Evolutionary conservation across 2,113 vertebrate species (phyloP).

Genomic region (Corythornis vintsioides): DNA sequence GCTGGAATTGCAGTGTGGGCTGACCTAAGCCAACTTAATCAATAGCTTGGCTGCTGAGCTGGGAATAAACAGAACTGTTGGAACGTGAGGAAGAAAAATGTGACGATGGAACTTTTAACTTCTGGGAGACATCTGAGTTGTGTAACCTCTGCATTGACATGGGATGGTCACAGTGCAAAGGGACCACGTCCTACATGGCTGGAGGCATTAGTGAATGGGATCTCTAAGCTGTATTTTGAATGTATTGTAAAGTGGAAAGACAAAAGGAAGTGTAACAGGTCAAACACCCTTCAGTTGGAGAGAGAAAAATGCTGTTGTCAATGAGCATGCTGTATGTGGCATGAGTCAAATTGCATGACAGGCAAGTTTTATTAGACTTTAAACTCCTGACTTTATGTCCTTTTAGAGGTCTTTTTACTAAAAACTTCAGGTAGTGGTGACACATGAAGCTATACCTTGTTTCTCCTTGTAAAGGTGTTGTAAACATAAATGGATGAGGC

Average conservation of each 20-base stretch:
- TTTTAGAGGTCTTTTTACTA: background rate
- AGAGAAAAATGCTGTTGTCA: background rate
- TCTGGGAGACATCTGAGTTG: background rate
- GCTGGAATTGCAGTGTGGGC: background rate
- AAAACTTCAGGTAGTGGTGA: background rate
- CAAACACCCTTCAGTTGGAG: background rate
- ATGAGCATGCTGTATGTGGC: background rate
- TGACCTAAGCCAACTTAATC: background rate
- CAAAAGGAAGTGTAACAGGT: background rate
- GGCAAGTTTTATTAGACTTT: background rate
- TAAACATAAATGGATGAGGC: background rate
- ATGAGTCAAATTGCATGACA: background rate
- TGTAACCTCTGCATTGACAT: background rate
- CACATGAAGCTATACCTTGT: background rate
- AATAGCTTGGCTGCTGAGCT: background rate
- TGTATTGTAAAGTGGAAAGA: background rate
- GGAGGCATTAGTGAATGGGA: background rate
- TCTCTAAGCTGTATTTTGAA: background rate
- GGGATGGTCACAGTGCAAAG: background rate
- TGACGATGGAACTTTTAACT: background rate
- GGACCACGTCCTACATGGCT: background rate
- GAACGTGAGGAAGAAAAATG: background rate
- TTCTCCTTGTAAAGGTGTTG: background rate
- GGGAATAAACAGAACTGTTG: slow-evolving; percentile 1
- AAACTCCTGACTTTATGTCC: background rate